Evolutionary conservation across 2,888 invertebrate species (phyloP), one percentile per base, ranked within the genome.

Genomic region (Brassicogethes aeneus): DNA sequence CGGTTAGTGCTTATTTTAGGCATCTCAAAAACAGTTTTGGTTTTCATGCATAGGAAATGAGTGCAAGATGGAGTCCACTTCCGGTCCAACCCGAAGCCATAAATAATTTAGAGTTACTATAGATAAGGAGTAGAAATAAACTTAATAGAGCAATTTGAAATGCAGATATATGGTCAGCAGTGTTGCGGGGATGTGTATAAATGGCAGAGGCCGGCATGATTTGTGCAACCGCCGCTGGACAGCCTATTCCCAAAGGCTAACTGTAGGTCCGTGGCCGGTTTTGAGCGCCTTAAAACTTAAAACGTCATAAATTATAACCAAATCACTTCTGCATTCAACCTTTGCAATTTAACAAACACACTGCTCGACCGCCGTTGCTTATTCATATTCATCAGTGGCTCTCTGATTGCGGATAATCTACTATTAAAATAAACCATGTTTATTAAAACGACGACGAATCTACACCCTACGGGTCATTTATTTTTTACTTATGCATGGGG

Each of bases 141-240:
- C 8, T 32, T 32, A 32, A 32, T 32, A 32, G 10, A 5, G 10
- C 32, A 32, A 60, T 63, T 63, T 64, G 61, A 62, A 63, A 63
- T 64, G 62, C 62, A 64, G 61, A 64, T 62, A 60, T 61, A 64
- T 60, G 61, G 57, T 56, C 57, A 51, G 55, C 52, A 55, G 51
- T 55, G 50, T 53, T 45, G 46, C 48, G 51, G 55, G 57, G 65
- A 64, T 60, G 62, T 61, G 55, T 63, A 63, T 59, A 62, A 61
- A 65, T 65, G 62, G 60, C 52, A 53, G 54, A 10, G 53, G 55
- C 54, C 54, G 56, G 59, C 60, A 64, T 64, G 64, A 65, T 64
- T 64, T 64, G 65, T 65, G 59, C 53, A 60, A 62, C 63, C 64
- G 56, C 64, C 56, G 59, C 55, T 53, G 57, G 61, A 58, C 58